Evolutionary conservation across 2,888 invertebrate species (phyloP), one percentile per base, ranked within the genome.

Genomic region (Oeneis ivallda): DNA sequence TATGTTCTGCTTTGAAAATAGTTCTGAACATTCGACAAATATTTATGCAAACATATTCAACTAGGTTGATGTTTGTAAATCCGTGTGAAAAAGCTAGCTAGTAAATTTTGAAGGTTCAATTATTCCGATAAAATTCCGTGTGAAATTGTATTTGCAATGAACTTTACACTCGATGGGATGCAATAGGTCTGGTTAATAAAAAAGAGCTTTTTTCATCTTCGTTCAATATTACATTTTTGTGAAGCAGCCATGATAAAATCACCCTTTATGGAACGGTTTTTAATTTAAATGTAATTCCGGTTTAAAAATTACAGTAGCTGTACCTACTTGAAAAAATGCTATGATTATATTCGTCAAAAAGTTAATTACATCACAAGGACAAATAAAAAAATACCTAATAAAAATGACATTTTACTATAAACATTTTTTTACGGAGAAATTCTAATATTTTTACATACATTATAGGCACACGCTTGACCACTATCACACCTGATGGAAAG

Each of bases 121-220:
- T 58, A 58, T 58, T 58, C 45, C 17, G 45, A 13, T 34, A 34
- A 45, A 26, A 47, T 34, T 58, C 8, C 45, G 32, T 11, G 34
- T 45, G 58, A 32, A 58, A 58, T 58, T 58, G 47, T 58, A 34
- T 58, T 58, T 58, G 45, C 58, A 47, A 58, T 32, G 47, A 47
- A 58, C 45, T 58, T 58, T 45, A 58, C 45, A 58, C 45, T 47
- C 58, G 47, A 58, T 47, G 45, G 47, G 45, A 11, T 17, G 45
- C 58, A n/a, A 58, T 58, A 11, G 58, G 56, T 26, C 8, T 19
- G 58, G 26, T 15, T 47, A 10, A 17, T 9, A 47, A 47, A 15
- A 15, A 47, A 58, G 15, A 34, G n/a, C 15, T 34, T 58, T 47
- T 50, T 26, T 45, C 34, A 17, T 17, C 10, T 47, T 6, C 58